Evolutionary conservation across 2,888 invertebrate species (phyloP), one percentile per base, ranked within the genome.

Genomic region (Cyclophora albipunctata): DNA sequence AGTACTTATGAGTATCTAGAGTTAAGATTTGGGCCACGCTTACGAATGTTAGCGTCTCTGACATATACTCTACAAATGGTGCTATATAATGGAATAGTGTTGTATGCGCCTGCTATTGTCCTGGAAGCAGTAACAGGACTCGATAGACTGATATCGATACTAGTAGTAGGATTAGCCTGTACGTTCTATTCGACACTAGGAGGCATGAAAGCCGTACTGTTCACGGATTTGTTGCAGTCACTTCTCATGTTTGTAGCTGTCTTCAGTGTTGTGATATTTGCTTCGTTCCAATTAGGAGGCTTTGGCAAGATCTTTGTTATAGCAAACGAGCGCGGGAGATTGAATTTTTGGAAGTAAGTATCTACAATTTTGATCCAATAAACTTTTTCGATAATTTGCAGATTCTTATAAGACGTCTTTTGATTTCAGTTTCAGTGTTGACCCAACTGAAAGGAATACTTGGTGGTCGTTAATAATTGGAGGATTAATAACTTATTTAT

Each of bases 1-100:
- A 96, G 96, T 75, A 95, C 95, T 49, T 98, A 96, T 73, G 96
- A 97, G 93, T 98, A 98, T 77, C 89, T 98, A 68, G 96, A 98
- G 75, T 87, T 91, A 64, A 89, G 98, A 58, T 98, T 98, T 75
- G 96, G 96, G 3, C 90, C 92, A 57, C 84, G 85, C 3, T 91
- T 96, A 34, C 89, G 98, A 64, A 80, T 95, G 57, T 81, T 93
- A 33, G 97, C 96, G 0, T 96, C 97, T 3, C 68, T 96, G 48
- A 93, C 95, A 0, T 98, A 97, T 71, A 93, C 95, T 49, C 67
- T 96, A 43, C 98, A 98, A 87, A 95, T 97, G 94, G 91, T 97
- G 62, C 85, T 96, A 33, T 96, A 96, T 66, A 96, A 95, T 90
- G 95, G 97, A 1, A 95, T 98, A 63, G 98, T 97, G 20, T 82